Base-by-base conservation (phyloP, 2,113 vertebrate genomes). In the Pelodiscus sinensis region DNA sequence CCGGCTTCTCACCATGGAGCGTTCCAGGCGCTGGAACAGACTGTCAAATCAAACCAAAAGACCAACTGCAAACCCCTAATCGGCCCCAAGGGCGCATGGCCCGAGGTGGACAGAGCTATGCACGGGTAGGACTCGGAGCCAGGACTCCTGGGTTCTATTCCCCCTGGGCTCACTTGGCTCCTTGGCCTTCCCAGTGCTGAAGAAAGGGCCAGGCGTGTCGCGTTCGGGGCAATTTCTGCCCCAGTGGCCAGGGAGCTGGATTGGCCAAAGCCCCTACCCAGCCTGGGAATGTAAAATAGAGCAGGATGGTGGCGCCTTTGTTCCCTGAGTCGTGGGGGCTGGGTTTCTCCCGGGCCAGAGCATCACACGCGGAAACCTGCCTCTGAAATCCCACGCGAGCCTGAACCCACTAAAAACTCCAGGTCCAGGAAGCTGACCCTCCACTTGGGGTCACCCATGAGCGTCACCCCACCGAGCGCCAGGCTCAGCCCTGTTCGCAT, bases 401-500 rank as follows among this genome's bases (percentile, higher is more conserved):
- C 31, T 68, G 62, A 31, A 68, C 31, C 31, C 62, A 31, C 31
- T 15, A 9, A 19, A 57, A n/a, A 18, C 8, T 18, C 8, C 8
- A 16, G 62, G 31, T 3, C 29, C 15, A 31, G 16, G 62, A 31
- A 68, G 62, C 29, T 8, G 31, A n/a, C 9, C 13, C 62, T 8
- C 44, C 29, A n/a, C 29, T 29, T n/a, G 3, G 11, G 5, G 58
- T 60, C 25, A 60, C 11, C 24, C 60, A 31, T 6, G 25, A 29
- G 13, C 9, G 9, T 14, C 29, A 4, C 15, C 29, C 15, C 15
- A 15, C 13, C 6, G 5, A 7, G 62, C 1, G 3, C 62, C 16
- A 9, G 31, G 62, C 31, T 31, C 31, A 62, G 62, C 2, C 29
- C 15, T 31, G 5, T 14, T 3, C 7, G 25, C 4, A 15, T 29